Evolutionary conservation across 37 sponge, comb jelly and placozoan species (phyloP).

Genomic region (Lycopodina hypogea): DNA sequence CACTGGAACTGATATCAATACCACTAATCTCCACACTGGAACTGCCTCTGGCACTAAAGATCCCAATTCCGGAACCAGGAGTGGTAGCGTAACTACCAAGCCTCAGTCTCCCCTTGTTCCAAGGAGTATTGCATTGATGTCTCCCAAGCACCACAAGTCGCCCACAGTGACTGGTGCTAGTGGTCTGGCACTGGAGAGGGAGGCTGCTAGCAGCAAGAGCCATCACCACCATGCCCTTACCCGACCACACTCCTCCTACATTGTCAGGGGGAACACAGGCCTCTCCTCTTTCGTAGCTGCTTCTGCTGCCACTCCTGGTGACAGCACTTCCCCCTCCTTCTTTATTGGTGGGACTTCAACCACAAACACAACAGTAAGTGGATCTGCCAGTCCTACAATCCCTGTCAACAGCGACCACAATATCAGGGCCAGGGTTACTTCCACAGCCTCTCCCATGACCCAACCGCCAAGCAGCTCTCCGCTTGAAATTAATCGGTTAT

Average conservation of each 20-base stretch:
- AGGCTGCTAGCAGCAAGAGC: not conserved
- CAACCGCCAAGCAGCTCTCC: not conserved
- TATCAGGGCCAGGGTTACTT: too few species aligned
- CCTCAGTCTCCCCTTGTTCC: not conserved
- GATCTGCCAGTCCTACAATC: too few species aligned
- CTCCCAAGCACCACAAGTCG: slow-evolving; percentile 15
- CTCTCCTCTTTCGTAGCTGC: too few species aligned
- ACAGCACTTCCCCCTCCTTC: not conserved
- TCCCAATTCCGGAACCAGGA: not conserved
- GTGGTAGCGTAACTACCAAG: not conserved
- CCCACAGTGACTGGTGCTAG: slow-evolving; percentile 13
- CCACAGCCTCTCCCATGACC: not conserved
- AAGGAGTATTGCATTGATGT: not conserved
- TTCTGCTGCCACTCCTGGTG: not conserved
- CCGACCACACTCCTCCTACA: slow-evolving; percentile 3
- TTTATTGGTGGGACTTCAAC: too few species aligned
- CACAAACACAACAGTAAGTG: too few species aligned
- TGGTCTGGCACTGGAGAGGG: not conserved
- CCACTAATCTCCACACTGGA: not conserved
- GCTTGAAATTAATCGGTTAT: too few species aligned
- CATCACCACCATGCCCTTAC: too few species aligned
- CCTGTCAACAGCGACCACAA: too few species aligned
- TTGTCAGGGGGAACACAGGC: too few species aligned
- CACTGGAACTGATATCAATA: not conserved
- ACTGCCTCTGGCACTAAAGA: not conserved